A percentile compares a stretch with the other conserved stretches of the same genome.
phyloP scores from a whole-genome alignment of 2,113 vertebrate species.

The Sceloporus undulatus region DNA sequence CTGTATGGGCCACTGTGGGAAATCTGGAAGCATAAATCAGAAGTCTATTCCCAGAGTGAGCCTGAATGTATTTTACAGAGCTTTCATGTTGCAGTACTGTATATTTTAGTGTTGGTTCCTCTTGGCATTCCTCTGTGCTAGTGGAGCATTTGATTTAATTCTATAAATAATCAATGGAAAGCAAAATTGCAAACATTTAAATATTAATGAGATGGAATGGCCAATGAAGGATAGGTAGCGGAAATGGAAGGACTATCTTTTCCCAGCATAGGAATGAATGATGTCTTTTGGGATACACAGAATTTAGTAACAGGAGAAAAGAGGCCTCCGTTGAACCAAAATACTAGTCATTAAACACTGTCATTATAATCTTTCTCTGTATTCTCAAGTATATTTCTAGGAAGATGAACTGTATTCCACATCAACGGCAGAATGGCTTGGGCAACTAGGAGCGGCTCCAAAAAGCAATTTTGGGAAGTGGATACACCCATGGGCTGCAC shows the following conservation, averaged over 20 bases:
- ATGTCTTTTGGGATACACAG: background rate
- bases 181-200: slow-evolving; percentile 42
- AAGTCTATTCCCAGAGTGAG: rapidly evolving
- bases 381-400: too few relatives aligned
- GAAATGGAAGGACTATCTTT: slow-evolving; percentile 15
- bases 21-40: slow-evolving; percentile 21
- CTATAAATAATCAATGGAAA: background rate
- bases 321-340: background rate
- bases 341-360: background rate
- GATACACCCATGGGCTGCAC: too few relatives aligned
- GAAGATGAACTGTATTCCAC: too few relatives aligned
- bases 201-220: background rate
- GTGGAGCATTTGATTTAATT: background rate
- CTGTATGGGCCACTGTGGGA: background rate
- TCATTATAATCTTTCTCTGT: too few relatives aligned
- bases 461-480: too few relatives aligned
- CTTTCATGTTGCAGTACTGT: background rate
- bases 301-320: background rate
- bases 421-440: too few relatives aligned
- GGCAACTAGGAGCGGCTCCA: too few relatives aligned
- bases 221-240: background rate
- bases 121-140: background rate
- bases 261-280: slow-evolving; percentile 11
- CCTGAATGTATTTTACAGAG: background rate
- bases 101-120: background rate